Base-by-base conservation (phyloP, 2,797 vertebrate species). In the Pangasius djambal region DNA sequence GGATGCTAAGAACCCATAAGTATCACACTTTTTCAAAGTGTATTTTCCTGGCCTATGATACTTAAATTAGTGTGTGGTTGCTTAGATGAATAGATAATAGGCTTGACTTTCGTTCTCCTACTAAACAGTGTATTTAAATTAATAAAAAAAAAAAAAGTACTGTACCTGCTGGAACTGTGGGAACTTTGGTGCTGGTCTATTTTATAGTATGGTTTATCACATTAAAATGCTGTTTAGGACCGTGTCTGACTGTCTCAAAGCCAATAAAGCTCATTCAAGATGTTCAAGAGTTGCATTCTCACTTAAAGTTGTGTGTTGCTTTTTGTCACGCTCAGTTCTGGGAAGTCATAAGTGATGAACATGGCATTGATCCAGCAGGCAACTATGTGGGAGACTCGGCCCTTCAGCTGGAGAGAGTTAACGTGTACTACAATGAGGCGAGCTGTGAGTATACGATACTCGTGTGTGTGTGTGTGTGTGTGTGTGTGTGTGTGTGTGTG, bases 271-370 rank as follows among this genome's bases (percentile, higher is more conserved):
- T 87, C 9, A 0, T 69, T 57, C 4, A 81, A 34, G 1, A 48
- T 8, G 37, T 78, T 63, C 10, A 79, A 50, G 13, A 67, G 50
- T 83, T 69, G 3, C n/a, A 37, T 48, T 75, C 57, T 65, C 13
- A 61, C 48, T 52, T 31, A 78, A 75, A 77, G 12, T 15, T 86
- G 20, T 86, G 55, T 8, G 85, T 77, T 69, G 50, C 69, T 48
- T 40, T 55, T 87, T 82, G 81, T 86, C 90, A 85, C 86, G 18
- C 63, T 70, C 90, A 99, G 98, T 98, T 99, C 86, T 98, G 98
- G 98, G 98, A 99, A 92, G 98, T 98, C 93, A 99, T 99, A 95
- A 98, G 97, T 25, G 97, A 98, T 1, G 98, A 98, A 74, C 98
- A 99, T 81, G 97, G 97, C 75, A 97, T 99, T 90, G 97, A 98